A percentile compares a stretch with the other conserved stretches of the same genome.
phyloP scores from a whole-genome alignment of 2,888 invertebrate genomes.

The Bellardia bayeri region DNA sequence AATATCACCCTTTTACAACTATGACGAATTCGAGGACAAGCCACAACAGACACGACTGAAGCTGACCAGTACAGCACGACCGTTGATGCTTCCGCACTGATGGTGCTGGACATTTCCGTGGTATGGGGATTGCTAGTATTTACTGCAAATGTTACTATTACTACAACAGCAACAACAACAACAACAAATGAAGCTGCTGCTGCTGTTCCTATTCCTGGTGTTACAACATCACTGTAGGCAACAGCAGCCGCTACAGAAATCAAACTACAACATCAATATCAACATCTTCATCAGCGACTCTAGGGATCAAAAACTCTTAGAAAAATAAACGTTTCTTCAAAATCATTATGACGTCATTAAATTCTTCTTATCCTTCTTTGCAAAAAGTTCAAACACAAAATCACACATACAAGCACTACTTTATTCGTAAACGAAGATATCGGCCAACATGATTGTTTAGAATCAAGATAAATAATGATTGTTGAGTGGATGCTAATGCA shows the following conservation, averaged over 20 bases:
- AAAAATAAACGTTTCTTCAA: constrained; percentile 55
- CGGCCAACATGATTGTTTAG: constrained; percentile 19
- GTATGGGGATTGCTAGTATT: constrained; percentile 82
- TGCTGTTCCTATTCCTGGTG: constrained; percentile 5
- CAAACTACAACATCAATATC: constrained; percentile 44
- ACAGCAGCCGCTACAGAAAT: constrained; percentile 38
- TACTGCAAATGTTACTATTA: constrained; percentile 27
- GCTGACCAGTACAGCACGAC: constrained; percentile 84
- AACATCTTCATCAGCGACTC: constrained; percentile 65
- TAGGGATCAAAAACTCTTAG: constrained; percentile 54
- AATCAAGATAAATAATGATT: background rate
- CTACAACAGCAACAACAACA: constrained; percentile 18
- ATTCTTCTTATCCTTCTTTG: constrained; percentile 3
- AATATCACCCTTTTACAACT: constrained; percentile 85
- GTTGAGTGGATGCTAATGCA: too few relatives aligned
- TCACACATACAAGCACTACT: background rate
- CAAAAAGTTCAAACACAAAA: background rate
- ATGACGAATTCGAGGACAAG: constrained; percentile 80
- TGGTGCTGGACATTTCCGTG: constrained; percentile 85
- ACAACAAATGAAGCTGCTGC: constrained; percentile 8
- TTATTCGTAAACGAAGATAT: background rate
- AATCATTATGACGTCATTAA: constrained; percentile 52
- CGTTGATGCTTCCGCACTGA: constrained; percentile 84
- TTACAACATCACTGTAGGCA: background rate
- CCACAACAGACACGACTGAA: constrained; percentile 80